Base-by-base conservation (phyloP, 2,113 vertebrate species). In the Ammodytes dubius region DNA sequence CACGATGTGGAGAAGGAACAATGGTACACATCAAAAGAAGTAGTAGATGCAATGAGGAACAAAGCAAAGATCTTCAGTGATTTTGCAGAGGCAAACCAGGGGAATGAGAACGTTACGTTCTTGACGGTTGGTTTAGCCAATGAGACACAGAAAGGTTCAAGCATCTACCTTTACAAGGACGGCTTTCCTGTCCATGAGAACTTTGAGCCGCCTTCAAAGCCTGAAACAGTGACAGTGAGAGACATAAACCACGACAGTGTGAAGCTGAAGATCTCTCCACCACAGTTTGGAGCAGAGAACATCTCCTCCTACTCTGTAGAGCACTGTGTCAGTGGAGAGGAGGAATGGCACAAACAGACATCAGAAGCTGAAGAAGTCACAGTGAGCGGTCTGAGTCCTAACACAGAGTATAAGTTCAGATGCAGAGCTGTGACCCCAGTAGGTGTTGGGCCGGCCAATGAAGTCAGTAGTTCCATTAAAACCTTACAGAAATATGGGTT, bases 71-170 rank as follows among this genome's bases (percentile, higher is more conserved):
- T 89, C 12, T 84, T 91, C 53, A 78, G 2, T 59, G 83, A 86
- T 4, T 89, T 91, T 79, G 83, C 81, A 45, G 87, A 86, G 3
- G 65, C 85, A 56, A 91, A 91, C 84, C 59, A 60, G 50, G 76
- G 79, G 0, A 86, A 84, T 43, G 42, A 63, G 65, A 66, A 53
- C 10, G 45, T 80, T 0, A 73, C 1, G 61, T 91, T 91, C 67
- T 56, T 91, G 10, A 50, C 43, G 35, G 50, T 70, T 1, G 73
- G 70, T 1, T 70, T 60, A 81, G 60, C 54, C 7, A 35, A 85
- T 49, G 54, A 85, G 43, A 56, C 4, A 0, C 53, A 85, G 8
- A 0, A 61, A 74, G 1, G 77, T 69, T 69, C 68, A 5, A 70
- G 47, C 53, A 86, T 89, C 71, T 14, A 74, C 79, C 72, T 85